A percentile compares a stretch with the other conserved stretches of the same genome.
These are phyloP conservation scores for Brachymystax lenok DNA, from an alignment of 2,797 vertebrate genomes.

Conservation along the genomic window DNA sequence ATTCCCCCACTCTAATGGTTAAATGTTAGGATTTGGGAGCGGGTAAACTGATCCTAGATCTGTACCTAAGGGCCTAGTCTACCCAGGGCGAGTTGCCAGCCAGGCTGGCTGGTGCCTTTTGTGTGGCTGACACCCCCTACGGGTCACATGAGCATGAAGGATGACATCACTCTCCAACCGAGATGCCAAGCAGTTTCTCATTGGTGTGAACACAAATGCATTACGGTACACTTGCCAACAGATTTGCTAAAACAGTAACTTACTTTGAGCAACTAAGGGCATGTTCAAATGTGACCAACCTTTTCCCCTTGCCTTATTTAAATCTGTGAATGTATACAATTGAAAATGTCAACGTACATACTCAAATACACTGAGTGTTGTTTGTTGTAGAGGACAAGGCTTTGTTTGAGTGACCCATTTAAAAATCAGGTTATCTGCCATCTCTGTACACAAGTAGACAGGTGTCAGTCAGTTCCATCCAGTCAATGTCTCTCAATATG, in stretches of 20 bases:
- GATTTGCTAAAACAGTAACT: not conserved
- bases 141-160: constrained; percentile 27
- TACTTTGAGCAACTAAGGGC: not conserved
- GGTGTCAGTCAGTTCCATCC: too few species aligned
- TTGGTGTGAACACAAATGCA: constrained; percentile 13
- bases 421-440: not conserved
- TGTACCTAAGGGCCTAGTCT: too few species aligned
- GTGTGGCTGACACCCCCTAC: constrained; percentile 22
- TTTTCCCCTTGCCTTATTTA: too few species aligned
- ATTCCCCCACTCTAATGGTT: too few species aligned
- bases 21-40: too few species aligned
- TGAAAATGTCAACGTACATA: not conserved
- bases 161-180: constrained; percentile 17
- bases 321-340: not conserved
- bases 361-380: not conserved
- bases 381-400: not conserved
- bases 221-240: not conserved
- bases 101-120: constrained; percentile 22
- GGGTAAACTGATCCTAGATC: constrained; percentile 32
- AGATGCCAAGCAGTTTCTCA: constrained; percentile 14
- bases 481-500: not conserved
- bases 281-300: not conserved
- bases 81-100: constrained; percentile 30
- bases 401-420: not conserved
- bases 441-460: not conserved